Base-by-base conservation (phyloP, 2,888 invertebrate species). In the Harpalus rubripes region DNA sequence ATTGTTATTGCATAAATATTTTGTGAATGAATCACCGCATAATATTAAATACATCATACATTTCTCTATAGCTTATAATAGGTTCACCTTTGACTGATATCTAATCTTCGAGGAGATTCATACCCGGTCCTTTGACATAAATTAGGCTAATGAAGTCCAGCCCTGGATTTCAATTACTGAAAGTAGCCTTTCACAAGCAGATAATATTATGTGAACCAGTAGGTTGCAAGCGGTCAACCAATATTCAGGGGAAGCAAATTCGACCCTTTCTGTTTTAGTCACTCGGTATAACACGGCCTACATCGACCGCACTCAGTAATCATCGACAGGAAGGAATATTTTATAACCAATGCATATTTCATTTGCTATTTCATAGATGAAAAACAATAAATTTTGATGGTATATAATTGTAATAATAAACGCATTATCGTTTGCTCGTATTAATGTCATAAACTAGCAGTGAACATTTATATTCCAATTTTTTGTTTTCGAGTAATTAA, bases 341-440 rank as follows among this genome's bases (percentile, higher is more conserved):
- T 74, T 74, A 74, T 74, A 22, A 44, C 44, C 72, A 44, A 74
- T 74, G 72, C 72, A 74, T 74, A 74, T 74, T 74, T 74, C 72
- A 74, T 74, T 41, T 74, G 15, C 16, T 16, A 74, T 44, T 74
- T 12, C 72, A 44, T 44, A 18, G 8, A 18, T 44, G 8, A 16
- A 44, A 74, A 74, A 44, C 72, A 74, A 74, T 74, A 74, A 72
- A 74, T 74, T 74, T 18, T 22, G 18, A 15, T 44, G n/a, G 41
- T 74, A 74, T 44, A 74, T 44, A 44, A 74, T 74, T 44, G 72
- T 44, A 44, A 74, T 74, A 74, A 74, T 74, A 74, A 74, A 16
- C 72, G 72, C 22, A 44, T 74, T 44, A 74, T 44, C 72, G 72
- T 74, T 74, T 44, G n/a, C n/a, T n/a, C n/a, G 41, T 26, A 74